Conservation (phyloP, 2,797 vertebrate species). For the Poecilia wingei region DNA sequence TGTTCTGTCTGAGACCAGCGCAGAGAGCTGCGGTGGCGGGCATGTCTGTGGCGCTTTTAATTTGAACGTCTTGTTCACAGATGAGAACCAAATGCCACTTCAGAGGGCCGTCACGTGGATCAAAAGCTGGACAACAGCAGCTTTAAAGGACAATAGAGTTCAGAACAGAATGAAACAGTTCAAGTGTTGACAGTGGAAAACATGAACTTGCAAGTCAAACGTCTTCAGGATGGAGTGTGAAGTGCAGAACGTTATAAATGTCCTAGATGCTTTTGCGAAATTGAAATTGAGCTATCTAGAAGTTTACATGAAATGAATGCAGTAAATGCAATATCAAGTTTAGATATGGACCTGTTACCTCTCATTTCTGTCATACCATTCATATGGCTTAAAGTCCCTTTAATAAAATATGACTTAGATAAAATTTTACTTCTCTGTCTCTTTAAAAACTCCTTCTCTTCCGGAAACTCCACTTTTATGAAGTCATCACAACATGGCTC, state of each 20-base stretch:
- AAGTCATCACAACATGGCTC: no score
- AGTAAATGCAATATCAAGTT: no score
- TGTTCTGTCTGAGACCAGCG: slow-evolving; percentile 10
- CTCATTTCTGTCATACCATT: no score
- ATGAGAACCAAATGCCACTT: slow-evolving; percentile 56
- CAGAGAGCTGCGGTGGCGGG: slow-evolving; percentile 26
- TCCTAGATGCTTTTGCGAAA: not conserved
- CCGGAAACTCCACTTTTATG: no score
- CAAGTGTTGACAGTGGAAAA: not conserved
- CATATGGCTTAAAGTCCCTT: no score
- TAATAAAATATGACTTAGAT: no score
- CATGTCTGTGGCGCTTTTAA: slow-evolving; percentile 51
- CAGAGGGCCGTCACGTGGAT: slow-evolving; percentile 40
- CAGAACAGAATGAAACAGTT: not conserved
- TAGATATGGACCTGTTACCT: no score
- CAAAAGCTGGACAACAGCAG: slow-evolving; percentile 28
- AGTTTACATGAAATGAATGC: not conserved
- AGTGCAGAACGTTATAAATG: not conserved
- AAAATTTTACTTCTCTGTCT: no score
- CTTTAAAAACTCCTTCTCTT: no score
- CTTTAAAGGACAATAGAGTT: slow-evolving; percentile 8
- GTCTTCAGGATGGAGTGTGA: not conserved
- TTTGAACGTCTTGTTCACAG: slow-evolving; percentile 64
- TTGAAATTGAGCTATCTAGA: not conserved
- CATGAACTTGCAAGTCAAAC: not conserved